Percentiles rank a stretch among this genome's conserved stretches.
phyloP scores from a whole-genome alignment of 2,113 vertebrate genomes.

The Thryonomys swinderianus region DNA sequence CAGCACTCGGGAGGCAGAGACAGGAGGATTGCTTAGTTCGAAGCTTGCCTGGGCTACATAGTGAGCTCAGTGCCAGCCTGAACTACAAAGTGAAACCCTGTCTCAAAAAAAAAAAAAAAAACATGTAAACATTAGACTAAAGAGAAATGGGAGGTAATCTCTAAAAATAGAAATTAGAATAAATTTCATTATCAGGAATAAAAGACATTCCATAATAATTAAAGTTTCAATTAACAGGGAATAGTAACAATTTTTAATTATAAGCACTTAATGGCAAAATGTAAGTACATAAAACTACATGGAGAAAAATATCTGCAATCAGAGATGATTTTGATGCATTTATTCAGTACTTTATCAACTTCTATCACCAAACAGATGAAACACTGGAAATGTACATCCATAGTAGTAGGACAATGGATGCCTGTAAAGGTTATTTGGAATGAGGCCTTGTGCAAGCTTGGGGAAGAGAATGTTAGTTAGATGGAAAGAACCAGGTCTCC shows the following conservation, averaged over 20 bases:
- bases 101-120: no score
- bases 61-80: no score
- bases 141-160: background rate
- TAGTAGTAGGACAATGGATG: background rate
- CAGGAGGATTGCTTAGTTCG: no score
- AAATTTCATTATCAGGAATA: background rate
- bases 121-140: background rate
- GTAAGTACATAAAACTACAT: background rate
- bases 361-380: background rate
- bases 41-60: no score
- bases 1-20: no score
- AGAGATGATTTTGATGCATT: background rate
- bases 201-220: background rate
- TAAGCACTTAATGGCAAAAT: constrained; percentile 9
- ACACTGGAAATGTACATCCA: background rate
- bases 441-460: no score
- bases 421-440: background rate
- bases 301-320: background rate
- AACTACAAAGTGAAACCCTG: no score
- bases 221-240: background rate
- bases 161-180: background rate
- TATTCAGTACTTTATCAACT: constrained; percentile 15
- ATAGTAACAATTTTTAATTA: constrained; percentile 20
- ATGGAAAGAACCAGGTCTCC: no score
- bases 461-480: no score